Evolutionary conservation across 2,113 vertebrate species (phyloP), one percentile per base, ranked within the genome.

Genomic region (Edolisoma coerulescens): DNA sequence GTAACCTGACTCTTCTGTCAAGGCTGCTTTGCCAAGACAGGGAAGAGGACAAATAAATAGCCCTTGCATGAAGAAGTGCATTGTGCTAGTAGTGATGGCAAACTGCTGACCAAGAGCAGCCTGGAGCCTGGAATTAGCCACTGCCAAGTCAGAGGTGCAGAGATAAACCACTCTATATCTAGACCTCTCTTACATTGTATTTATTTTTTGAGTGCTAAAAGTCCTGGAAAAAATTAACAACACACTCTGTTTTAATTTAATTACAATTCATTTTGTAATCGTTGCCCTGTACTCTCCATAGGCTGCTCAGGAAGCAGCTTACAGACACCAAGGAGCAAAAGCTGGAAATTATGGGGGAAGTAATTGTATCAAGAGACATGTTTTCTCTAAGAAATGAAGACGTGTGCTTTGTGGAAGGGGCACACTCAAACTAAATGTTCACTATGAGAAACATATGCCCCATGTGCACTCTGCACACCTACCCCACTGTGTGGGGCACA

Each of bases 401-500:
- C 1, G 0, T 52, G 12, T 65, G 41, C 37, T 67, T 24, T 76
- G 10, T 45, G 20, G 32, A 75, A 50, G 6, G 3, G 10, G 7
- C 11, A 53, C 24, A n/a, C 5, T 70, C 26, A 39, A 71, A 41
- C 27, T 64, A 30, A 32, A 14, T 0, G 1, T n/a, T 65, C 7
- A 12, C 16, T 39, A 1, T 18, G 26, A 75, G 65, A 75, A 87
- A 21, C 3, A 0, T 6, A 5, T 30, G 16, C 11, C 23, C 20
- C 24, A 20, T 56, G 54, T 3, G 3, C 9, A 11, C 32, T 26
- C 20, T 45, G 45, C 41, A 33, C 22, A 54, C 11, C 13, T 10
- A 23, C 0, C 2, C 11, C 3, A 9, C 2, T 10, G 4, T 1
- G 1, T 1, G 6, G 18, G 17, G 28, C 24, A 32, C 13, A 6